Evolutionary conservation across 1,140 invertebrate genomes (phyloP).

Genomic region (Bombus picipes): DNA sequence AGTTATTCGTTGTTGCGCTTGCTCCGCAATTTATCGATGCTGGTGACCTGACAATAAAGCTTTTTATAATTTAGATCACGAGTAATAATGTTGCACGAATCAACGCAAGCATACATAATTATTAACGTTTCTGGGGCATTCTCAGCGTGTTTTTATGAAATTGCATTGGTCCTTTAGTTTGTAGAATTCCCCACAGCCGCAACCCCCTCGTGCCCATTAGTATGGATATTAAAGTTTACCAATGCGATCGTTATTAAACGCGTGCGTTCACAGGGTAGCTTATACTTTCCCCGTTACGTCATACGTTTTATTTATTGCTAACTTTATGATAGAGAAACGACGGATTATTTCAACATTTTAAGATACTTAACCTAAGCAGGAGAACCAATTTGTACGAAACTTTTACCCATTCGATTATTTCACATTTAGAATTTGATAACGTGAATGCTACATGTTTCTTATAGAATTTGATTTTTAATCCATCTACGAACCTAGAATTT

Average conservation of each 20-base stretch:
- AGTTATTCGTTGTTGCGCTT: not conserved
- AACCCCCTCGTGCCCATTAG: no score
- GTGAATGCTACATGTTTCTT: no score
- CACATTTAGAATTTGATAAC: no score
- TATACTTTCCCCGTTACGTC: no score
- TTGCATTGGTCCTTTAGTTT: no score
- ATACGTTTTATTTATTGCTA: not conserved
- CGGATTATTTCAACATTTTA: not conserved
- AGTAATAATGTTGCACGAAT: not conserved
- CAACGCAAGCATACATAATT: not conserved
- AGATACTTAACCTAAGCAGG: not conserved
- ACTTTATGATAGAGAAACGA: not conserved
- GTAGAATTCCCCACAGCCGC: no score
- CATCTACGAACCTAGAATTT: no score
- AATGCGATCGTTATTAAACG: no score
- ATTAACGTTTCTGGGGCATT: not conserved
- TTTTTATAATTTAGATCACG: not conserved
- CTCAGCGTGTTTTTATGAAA: not conserved
- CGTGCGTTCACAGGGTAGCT: no score
- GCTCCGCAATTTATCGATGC: not conserved
- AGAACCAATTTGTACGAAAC: not conserved
- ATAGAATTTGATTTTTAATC: no score
- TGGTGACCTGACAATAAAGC: not conserved
- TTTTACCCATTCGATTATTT: not conserved
- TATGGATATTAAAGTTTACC: no score